Evolutionary conservation across 92 coral and sea anemone species (phyloP).

Genomic region (Siderastrea siderea): DNA sequence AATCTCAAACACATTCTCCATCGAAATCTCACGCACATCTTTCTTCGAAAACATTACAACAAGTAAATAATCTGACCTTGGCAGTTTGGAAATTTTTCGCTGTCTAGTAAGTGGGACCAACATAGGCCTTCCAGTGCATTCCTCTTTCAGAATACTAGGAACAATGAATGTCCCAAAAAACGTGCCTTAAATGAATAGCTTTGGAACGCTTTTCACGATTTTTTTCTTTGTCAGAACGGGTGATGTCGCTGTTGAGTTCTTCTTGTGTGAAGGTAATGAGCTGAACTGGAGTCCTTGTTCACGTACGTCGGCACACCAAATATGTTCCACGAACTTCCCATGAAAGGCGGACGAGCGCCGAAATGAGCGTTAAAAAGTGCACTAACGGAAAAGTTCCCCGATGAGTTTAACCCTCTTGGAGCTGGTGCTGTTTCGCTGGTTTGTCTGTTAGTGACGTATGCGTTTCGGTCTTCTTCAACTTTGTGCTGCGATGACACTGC

Average conservation of each 20-base stretch:
- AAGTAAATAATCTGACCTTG: background rate
- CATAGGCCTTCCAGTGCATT: no score
- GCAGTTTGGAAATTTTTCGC: no score
- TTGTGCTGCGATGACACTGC: conserved; percentile 1
- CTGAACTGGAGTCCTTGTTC: conserved; percentile 22
- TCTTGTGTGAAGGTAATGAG: conserved; percentile 13
- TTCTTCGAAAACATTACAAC: background rate
- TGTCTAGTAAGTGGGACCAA: no score
- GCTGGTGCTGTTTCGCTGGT: background rate
- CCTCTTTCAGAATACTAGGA: background rate
- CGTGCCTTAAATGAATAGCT: no score
- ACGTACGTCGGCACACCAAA: conserved; percentile 82
- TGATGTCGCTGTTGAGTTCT: conserved; percentile 13
- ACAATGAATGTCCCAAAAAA: background rate
- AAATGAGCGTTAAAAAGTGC: conserved; percentile 71
- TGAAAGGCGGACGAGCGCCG: conserved; percentile 59
- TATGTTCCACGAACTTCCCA: conserved; percentile 94
- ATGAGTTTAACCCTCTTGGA: conserved; percentile 51
- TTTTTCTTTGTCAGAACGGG: conserved; percentile 13
- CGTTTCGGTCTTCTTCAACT: background rate
- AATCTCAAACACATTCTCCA: background rate
- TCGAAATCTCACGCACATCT: background rate
- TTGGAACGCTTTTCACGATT: background rate
- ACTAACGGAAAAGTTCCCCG: conserved; percentile 85
- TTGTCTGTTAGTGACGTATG: background rate